phyloP scores from a whole-genome alignment of 53 echinoderm and acorn worm genomes.

The Arbacia lixula region DNA sequence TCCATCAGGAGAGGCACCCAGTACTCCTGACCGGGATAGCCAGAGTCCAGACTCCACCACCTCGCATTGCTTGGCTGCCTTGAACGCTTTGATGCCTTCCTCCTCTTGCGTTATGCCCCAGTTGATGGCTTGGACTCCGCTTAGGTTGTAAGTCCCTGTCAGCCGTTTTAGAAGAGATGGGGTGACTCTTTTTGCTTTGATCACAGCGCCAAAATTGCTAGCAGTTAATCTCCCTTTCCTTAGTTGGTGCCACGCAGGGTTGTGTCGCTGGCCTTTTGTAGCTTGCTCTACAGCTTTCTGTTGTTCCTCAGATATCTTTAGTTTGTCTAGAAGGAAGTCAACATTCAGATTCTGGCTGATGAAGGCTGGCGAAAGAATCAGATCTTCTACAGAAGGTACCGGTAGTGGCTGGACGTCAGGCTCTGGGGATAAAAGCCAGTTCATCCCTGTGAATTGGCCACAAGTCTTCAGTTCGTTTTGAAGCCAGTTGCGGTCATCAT shows the following conservation, averaged over 20 bases:
- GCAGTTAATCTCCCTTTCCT: conserved; percentile 19
- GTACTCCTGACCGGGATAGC: conserved; percentile 2
- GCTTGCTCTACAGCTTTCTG: conserved; percentile 19
- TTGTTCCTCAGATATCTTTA: background rate
- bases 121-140: conserved; percentile 20
- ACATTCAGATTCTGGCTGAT: background rate
- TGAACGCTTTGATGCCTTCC: conserved; percentile 21
- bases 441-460: background rate
- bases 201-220: conserved; percentile 27
- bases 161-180: conserved; percentile 22
- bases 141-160: background rate
- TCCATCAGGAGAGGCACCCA: conserved; percentile 41
- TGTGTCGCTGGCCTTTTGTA: conserved; percentile 16
- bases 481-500: no score
- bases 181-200: background rate
- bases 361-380: background rate
- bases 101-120: conserved; percentile 33
- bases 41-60: conserved; percentile 30
- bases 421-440: conserved; percentile 3
- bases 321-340: background rate
- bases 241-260: conserved; percentile 17
- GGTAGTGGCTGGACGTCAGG: background rate
- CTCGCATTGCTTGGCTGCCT: background rate
- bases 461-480: background rate
- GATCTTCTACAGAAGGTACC: background rate